Evolutionary conservation across 92 coral and sea anemone species (phyloP).

Genomic region (Metridium senile): DNA sequence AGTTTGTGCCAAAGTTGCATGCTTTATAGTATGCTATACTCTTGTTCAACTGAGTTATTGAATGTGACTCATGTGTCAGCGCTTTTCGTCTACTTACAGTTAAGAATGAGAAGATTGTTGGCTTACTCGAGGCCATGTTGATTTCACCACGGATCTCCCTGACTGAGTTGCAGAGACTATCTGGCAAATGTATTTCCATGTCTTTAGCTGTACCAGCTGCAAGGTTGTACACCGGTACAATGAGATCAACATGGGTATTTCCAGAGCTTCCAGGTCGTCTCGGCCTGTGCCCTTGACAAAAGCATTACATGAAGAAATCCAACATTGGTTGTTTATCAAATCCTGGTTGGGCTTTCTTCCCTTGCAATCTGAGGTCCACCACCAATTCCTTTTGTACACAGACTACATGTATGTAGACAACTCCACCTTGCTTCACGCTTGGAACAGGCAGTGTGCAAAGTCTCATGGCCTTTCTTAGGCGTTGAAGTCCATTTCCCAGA

Average conservation of each 20-base stretch:
- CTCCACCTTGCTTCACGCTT: conserved; percentile 17
- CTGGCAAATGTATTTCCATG: conserved; percentile 51
- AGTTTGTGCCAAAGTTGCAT: no score
- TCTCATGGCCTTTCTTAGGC: no score
- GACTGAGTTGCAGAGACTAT: conserved; percentile 31
- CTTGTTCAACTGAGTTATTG: no score
- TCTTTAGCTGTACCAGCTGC: conserved; percentile 58
- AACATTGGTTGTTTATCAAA: conserved; percentile 49
- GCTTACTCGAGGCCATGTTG: no score
- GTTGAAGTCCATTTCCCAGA: no score
- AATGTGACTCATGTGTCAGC: no score
- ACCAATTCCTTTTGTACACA: conserved; percentile 29
- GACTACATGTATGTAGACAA: conserved; percentile 25
- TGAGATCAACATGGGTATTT: conserved; percentile 45
- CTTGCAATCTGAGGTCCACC: conserved; percentile 34
- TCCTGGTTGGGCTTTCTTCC: conserved; percentile 38
- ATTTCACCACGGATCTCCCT: no score
- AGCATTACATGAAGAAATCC: conserved; percentile 34
- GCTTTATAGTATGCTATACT: no score
- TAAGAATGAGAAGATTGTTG: no score
- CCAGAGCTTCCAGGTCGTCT: conserved; percentile 20
- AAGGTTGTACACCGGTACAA: conserved; percentile 41
- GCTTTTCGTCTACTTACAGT: no score
- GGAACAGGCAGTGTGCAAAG: conserved; percentile 13
- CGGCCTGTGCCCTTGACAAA: conserved; percentile 22